Conservation (phyloP, 2,797 vertebrate species). For the Chrosomus eos region DNA sequence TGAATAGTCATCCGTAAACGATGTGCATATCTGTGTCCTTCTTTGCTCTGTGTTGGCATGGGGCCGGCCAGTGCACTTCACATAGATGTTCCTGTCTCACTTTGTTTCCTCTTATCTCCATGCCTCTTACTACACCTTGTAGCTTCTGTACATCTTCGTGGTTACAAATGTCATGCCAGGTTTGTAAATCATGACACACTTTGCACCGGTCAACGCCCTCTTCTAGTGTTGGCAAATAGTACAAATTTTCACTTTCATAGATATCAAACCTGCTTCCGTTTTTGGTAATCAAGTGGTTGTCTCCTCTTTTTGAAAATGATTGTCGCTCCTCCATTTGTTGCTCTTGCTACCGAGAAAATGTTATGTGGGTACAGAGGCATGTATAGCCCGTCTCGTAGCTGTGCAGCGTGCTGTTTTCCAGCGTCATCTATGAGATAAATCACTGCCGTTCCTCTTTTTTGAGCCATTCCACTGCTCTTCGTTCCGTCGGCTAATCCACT, state of each 20-base stretch:
- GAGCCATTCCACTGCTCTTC: background rate
- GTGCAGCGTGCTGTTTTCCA: background rate
- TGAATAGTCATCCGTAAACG: too few relatives aligned
- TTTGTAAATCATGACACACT: constrained; percentile 21
- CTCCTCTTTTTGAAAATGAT: background rate
- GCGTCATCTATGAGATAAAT: background rate
- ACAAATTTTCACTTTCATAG: constrained; percentile 30
- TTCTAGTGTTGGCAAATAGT: constrained; percentile 51
- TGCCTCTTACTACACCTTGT: too few relatives aligned
- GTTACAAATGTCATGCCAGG: background rate
- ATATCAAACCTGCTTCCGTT: too few relatives aligned
- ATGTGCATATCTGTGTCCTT: too few relatives aligned
- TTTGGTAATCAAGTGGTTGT: too few relatives aligned
- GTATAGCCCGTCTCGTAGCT: background rate
- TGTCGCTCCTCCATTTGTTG: constrained; percentile 44
- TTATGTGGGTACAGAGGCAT: background rate
- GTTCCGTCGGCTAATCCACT: too few relatives aligned
- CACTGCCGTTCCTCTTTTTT: constrained; percentile 15
- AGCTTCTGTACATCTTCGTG: too few relatives aligned
- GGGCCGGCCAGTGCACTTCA: too few relatives aligned
- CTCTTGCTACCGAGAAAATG: constrained; percentile 53
- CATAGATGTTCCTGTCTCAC: too few relatives aligned
- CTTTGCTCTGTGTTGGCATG: too few relatives aligned
- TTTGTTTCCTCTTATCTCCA: too few relatives aligned
- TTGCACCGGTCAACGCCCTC: constrained; percentile 2